Conservation (phyloP, 2,888 invertebrate genomes). For the Drosophila crucigera region DNA sequence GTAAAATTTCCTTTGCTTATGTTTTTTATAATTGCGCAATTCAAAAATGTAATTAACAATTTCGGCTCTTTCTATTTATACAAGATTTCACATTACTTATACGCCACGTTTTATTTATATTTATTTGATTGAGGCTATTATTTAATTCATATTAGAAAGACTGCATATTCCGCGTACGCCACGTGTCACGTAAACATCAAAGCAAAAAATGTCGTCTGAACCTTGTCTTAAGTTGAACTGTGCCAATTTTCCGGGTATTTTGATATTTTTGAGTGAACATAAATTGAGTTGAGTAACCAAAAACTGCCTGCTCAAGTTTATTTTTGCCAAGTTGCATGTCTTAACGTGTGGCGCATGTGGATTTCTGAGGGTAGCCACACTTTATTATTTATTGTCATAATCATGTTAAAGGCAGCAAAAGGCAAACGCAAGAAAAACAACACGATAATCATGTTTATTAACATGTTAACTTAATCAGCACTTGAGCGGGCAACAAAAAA, state of each 20-base stretch:
- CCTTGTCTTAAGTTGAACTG: neutral
- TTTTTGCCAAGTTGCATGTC: conserved; percentile 6
- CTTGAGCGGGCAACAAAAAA: conserved; percentile 8
- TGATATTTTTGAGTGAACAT: conserved; percentile 24
- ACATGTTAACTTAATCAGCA: conserved; percentile 72
- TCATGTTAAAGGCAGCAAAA: conserved; percentile 66
- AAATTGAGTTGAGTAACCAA: conserved; percentile 36
- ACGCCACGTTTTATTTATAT: neutral
- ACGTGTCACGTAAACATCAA: conserved; percentile 52
- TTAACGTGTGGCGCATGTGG: neutral
- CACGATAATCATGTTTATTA: conserved; percentile 72
- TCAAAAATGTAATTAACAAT: neutral
- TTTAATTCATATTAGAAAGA: neutral
- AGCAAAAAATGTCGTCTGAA: conserved; percentile 11
- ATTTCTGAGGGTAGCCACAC: conserved; percentile 32
- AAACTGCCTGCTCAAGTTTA: conserved; percentile 19
- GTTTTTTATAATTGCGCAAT: neutral
- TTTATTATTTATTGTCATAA: conserved; percentile 75
- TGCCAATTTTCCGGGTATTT: conserved; percentile 15
- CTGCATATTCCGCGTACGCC: conserved; percentile 41
- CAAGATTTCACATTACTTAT: conserved; percentile 9
- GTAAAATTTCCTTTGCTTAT: neutral
- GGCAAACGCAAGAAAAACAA: conserved; percentile 50
- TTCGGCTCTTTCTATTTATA: neutral
- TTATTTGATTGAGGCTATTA: neutral